Evolutionary conservation across 2,113 vertebrate species (phyloP).

Genomic region (Apeltes quadracus): DNA sequence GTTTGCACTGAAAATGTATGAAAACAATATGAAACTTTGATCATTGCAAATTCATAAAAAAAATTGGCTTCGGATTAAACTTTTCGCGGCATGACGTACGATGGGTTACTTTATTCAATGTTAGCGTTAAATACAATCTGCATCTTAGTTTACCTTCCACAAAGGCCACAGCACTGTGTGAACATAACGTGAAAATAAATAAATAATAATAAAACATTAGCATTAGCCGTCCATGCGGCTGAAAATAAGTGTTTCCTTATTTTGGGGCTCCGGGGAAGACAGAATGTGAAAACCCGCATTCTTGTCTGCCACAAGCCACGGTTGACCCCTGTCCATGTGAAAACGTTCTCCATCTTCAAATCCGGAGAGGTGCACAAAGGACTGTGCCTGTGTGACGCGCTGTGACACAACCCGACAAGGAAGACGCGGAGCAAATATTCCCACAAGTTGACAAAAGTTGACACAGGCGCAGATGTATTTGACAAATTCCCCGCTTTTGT

Average conservation of each 20-base stretch:
- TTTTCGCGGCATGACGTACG: not conserved
- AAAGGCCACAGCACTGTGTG: not conserved
- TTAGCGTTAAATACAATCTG: not conserved
- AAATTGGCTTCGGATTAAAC: too few relatives aligned
- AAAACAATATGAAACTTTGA: not conserved
- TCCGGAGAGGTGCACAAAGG: conserved; percentile 55
- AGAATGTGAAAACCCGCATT: conserved; percentile 57
- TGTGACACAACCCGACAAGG: conserved; percentile 50
- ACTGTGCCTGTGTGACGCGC: conserved; percentile 45
- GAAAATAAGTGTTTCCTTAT: conserved; percentile 53
- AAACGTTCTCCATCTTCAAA: conserved; percentile 59
- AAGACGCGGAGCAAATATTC: conserved; percentile 76
- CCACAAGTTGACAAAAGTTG: conserved; percentile 80
- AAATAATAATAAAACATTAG: not conserved
- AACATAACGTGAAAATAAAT: conserved; percentile 16
- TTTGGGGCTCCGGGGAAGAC: conserved; percentile 39
- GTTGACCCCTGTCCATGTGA: conserved; percentile 71
- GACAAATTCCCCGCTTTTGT: conserved; percentile 83
- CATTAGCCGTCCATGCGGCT: conserved; percentile 9
- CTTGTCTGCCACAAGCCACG: conserved; percentile 55
- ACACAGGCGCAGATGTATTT: conserved; percentile 81
- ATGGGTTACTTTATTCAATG: not conserved
- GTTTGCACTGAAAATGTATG: not conserved
- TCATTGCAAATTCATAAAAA: too few relatives aligned
- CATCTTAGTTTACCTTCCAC: not conserved